Conservation (phyloP, 2,888 invertebrate species). For the Lacanobia wlatinum region DNA sequence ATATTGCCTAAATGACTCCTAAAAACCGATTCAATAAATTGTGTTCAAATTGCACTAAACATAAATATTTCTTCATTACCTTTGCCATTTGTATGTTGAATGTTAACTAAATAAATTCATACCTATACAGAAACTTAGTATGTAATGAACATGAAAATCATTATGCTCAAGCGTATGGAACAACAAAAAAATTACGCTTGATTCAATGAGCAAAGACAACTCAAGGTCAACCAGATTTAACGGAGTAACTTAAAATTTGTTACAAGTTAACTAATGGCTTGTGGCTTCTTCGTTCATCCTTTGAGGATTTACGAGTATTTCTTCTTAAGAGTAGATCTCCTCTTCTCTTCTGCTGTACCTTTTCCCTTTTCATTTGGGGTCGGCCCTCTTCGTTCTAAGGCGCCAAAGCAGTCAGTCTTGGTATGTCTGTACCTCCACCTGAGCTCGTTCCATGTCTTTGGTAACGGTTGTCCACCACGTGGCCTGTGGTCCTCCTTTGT, state of each 20-base stretch:
- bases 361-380: too few species aligned
- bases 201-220: constrained; percentile 68
- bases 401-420: too few species aligned
- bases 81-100: constrained; percentile 31
- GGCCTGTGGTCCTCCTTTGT: too few species aligned
- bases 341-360: too few species aligned
- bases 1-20: too few species aligned
- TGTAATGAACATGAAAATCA: constrained; percentile 67
- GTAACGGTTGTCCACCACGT: too few species aligned
- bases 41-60: too few species aligned
- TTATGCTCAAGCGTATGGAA: constrained; percentile 52
- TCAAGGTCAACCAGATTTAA: constrained; percentile 70
- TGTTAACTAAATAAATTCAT: constrained; percentile 50
- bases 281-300: constrained; percentile 27
- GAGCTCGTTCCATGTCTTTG: too few species aligned
- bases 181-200: constrained; percentile 65
- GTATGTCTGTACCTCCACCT: too few species aligned
- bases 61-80: constrained; percentile 11
- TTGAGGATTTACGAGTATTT: background rate
- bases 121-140: constrained; percentile 16
- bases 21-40: too few species aligned
- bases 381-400: too few species aligned
- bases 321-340: too few species aligned
- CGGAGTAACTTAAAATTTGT: constrained; percentile 55
- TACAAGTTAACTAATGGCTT: constrained; percentile 44